Base-by-base conservation (phyloP, 2,797 vertebrate genomes). In the Esox lucius region DNA sequence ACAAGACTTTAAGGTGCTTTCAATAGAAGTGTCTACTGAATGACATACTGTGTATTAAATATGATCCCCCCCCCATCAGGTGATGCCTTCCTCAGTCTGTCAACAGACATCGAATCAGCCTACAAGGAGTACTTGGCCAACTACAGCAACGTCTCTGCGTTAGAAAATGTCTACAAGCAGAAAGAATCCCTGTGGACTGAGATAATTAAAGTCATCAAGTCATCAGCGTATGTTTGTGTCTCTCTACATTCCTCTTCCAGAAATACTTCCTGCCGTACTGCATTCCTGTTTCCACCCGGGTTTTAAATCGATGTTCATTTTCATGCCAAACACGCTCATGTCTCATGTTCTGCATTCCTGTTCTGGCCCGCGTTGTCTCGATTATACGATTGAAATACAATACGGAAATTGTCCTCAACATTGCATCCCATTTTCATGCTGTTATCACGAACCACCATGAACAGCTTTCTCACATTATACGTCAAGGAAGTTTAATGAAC, bases 61-160 rank as follows among this genome's bases (percentile, higher is more conserved):
- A 11, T 46, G 12, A 11, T 46, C 12, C 12, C n/a, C 75, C 12
- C 12, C n/a, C 75, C 68, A 49, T 15, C 89, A 99, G 98, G 97
- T 69, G 64, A 91, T 1, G 81, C 96, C 0, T 99, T 99, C 91
- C 94, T 98, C 77, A 91, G 93, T 71, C 91, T 96, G 87, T 96
- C 94, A 67, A 89, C 94, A 12, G 95, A 97, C 81, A 93, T 98
- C 9, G 96, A 99, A 82, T 87, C 83, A 0, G 89, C 94, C 12
- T 99, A 99, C 78, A 96, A 92, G 78, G 92, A 95, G 79, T 99
- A 98, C 84, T 93, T 98, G 86, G 88, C 93, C 83, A 93, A 93
- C 93, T 98, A 97, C 0, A 94, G 89, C 56, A 91, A 94, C 1
- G 87, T 96, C 1, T 93, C 96, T 0, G 75, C 88, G 71, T 71